Base-by-base conservation (phyloP, 2,888 invertebrate species). In the Tolmerus cingulatus region DNA sequence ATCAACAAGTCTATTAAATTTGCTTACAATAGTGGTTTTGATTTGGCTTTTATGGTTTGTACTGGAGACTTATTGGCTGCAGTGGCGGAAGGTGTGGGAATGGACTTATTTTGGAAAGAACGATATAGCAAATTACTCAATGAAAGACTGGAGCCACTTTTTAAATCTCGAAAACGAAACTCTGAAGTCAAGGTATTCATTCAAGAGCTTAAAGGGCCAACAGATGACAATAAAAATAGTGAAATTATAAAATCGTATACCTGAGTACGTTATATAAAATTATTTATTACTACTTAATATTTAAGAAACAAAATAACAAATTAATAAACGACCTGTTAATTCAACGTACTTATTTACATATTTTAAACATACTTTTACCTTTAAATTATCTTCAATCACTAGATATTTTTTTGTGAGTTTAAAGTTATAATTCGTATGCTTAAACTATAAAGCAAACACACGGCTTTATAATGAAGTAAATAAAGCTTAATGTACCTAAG, bases 1-100 rank as follows among this genome's bases (percentile, higher is more conserved):
- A 27, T 85, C 7, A 37, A 85, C 27, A 85, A 85, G 30, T 85
- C 85, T 16, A 43, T 85, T 23, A 40, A 46, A 46, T 85, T 74
- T 85, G 85, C 85, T 14, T 27, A 74, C 9, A 74, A 19, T 8
- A 74, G 16, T 8, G 85, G 85, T 14, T 74, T 23, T 43, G 40
- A 74, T 14, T 16, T 74, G 16, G 85, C 85, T 5, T 74, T 40
- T 37, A 74, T 85, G n/a, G 19, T 85, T 23, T 85, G 43, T 37
- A 74, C 85, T n/a, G 74, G 85, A 16, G 37, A 43, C 16, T 74
- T 51, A 7, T 16, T 74, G 16, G 37, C 85, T n/a, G 14, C 16
- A n/a, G 74, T 85, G 16, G 85, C 85, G 27, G 34, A 40, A 0
- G 16, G 74, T 46, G 14, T 74, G 5, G 74, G 74, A 85, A 85